These are phyloP conservation scores for Stenodema calcarata DNA, from an alignment of 2,888 invertebrate species.

Conservation along the genomic window DNA sequence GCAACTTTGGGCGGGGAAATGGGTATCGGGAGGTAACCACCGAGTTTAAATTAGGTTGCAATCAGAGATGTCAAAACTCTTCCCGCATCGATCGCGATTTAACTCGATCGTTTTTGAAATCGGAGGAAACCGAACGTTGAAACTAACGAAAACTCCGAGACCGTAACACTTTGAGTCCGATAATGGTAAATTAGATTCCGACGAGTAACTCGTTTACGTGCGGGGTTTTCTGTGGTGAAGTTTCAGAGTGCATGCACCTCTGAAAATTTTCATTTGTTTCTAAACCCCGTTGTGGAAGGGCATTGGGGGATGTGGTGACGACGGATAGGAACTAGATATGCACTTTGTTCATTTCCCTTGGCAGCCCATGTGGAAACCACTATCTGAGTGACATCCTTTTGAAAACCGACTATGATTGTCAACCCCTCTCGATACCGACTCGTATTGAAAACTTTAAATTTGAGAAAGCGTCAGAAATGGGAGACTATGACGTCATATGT, in stretches of 20 bases:
- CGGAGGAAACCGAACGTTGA: background rate
- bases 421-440: background rate
- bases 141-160: background rate
- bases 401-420: constrained; percentile 32
- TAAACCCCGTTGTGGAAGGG: constrained; percentile 15
- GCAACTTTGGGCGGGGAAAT: background rate
- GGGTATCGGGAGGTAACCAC: background rate
- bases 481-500: constrained; percentile 23
- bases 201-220: constrained; percentile 1
- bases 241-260: constrained; percentile 9
- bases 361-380: constrained; percentile 24
- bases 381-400: constrained; percentile 33
- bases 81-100: background rate
- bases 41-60: background rate
- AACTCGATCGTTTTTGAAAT: background rate
- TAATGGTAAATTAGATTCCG: constrained; percentile 31
- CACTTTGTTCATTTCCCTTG: constrained; percentile 40
- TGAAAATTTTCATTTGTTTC: constrained; percentile 30
- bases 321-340: constrained; percentile 36
- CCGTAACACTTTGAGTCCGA: background rate
- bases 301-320: constrained; percentile 7
- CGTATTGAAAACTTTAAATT: constrained; percentile 27
- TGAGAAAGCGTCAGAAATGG: constrained; percentile 12
- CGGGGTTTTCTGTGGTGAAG: background rate
- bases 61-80: background rate